Evolutionary conservation across 2,888 invertebrate species (phyloP).

Genomic region (Lacanobia wlatinum): DNA sequence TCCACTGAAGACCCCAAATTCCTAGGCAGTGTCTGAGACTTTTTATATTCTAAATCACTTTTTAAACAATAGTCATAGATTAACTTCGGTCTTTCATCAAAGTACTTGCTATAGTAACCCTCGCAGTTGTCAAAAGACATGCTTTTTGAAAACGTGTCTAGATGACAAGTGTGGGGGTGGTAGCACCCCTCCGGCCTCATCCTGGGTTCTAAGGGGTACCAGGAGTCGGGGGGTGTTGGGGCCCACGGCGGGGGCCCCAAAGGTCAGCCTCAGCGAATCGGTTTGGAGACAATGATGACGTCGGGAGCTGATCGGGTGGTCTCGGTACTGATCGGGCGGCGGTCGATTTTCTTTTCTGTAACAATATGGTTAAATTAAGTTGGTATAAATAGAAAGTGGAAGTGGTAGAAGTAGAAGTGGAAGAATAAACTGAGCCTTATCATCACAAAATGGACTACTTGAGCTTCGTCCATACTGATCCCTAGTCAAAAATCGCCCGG

Average conservation of each 20-base stretch:
- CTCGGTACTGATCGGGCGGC: constrained; percentile 94
- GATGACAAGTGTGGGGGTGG: constrained; percentile 72
- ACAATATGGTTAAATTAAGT: constrained; percentile 26
- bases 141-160: constrained; percentile 78
- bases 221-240: constrained; percentile 83
- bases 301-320: constrained; percentile 97
- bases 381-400: too few relatives aligned
- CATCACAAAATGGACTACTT: too few relatives aligned
- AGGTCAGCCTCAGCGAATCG: constrained; percentile 90
- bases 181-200: constrained; percentile 83
- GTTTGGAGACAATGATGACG: constrained; percentile 93
- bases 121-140: constrained; percentile 81
- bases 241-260: constrained; percentile 89
- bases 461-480: too few relatives aligned
- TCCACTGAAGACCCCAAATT: constrained; percentile 83
- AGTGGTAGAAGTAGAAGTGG: neutral
- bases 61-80: constrained; percentile 86
- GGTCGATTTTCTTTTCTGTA: constrained; percentile 87
- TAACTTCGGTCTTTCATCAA: constrained; percentile 82
- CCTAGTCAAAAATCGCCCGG: too few relatives aligned
- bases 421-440: neutral
- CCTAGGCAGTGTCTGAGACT: constrained; percentile 84
- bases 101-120: constrained; percentile 85
- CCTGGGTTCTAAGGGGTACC: constrained; percentile 79
- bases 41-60: constrained; percentile 81